A percentile compares a stretch with the other conserved stretches of the same genome.
Conservation (phyloP, 2,888 invertebrate genomes). For the Pycnomerus fuliginosus region DNA sequence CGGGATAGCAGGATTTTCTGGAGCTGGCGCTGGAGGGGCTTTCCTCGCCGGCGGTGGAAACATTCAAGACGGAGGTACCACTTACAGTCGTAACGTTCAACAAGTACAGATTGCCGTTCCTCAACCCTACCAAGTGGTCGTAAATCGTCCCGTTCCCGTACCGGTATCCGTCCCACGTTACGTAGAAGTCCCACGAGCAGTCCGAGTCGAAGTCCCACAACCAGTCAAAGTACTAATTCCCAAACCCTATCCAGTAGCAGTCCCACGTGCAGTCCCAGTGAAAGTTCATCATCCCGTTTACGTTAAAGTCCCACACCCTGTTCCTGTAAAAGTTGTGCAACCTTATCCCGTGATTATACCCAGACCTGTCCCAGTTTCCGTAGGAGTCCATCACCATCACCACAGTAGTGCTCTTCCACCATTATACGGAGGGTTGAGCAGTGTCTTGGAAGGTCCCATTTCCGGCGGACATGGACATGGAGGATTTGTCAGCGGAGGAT, state of each 20-base stretch:
- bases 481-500: conserved; percentile 10
- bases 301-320: conserved; percentile 41
- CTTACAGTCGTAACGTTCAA: conserved; percentile 40
- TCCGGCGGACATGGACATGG: conserved; percentile 15
- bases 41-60: conserved; percentile 2
- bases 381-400: conserved; percentile 27
- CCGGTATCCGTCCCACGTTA: conserved; percentile 42
- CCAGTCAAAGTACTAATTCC: conserved; percentile 41
- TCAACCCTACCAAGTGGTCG: conserved; percentile 38
- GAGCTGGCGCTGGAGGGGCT: conserved; percentile 7
- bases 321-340: conserved; percentile 41
- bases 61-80: conserved; percentile 34
- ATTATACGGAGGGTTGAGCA: conserved; percentile 17
- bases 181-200: conserved; percentile 42
- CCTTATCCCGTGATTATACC: conserved; percentile 43
- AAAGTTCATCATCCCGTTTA: conserved; percentile 41
- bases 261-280: conserved; percentile 40
- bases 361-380: conserved; percentile 43
- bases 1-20: conserved; percentile 6
- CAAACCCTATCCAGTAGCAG: conserved; percentile 41
- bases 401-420: conserved; percentile 14
- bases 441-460: conserved; percentile 7
- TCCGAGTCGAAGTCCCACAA: conserved; percentile 42
- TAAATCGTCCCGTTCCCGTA: conserved; percentile 39
- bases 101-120: conserved; percentile 39